phyloP scores from a whole-genome alignment of 2,888 invertebrate genomes.

The Callimorpha dominula region DNA sequence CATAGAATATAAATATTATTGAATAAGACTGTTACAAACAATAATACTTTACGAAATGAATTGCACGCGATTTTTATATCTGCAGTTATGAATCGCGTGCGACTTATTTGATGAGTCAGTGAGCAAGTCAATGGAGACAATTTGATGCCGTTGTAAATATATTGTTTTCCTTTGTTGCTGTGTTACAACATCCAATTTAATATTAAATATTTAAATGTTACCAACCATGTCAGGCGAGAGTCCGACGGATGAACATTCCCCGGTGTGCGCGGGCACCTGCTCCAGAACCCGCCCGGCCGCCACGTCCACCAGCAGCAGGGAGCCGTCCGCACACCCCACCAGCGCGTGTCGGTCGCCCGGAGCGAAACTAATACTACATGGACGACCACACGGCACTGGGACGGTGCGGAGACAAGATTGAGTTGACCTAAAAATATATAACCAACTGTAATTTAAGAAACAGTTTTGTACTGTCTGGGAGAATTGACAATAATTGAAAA shows the following conservation, averaged over 20 bases:
- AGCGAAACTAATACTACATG: conserved; percentile 92
- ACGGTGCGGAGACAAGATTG: conserved; percentile 91
- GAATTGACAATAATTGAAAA: no score
- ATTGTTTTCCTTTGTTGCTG: no score
- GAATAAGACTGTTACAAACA: neutral
- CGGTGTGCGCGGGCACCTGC: conserved; percentile 92
- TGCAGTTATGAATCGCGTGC: neutral
- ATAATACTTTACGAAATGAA: no score
- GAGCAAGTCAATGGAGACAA: neutral
- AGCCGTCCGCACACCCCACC: conserved; percentile 94
- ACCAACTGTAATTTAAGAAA: neutral
- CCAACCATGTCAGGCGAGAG: conserved; percentile 92
- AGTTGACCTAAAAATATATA: conserved; percentile 71
- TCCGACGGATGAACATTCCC: conserved; percentile 93
- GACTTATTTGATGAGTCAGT: neutral
- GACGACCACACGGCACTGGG: conserved; percentile 87
- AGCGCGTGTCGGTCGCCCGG: conserved; percentile 96
- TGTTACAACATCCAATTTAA: no score
- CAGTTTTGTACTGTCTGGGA: neutral
- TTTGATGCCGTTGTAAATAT: no score
- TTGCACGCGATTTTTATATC: neutral
- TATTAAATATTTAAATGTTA: neutral
- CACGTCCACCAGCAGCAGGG: conserved; percentile 93
- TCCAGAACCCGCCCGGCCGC: conserved; percentile 93
- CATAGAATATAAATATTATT: neutral